Percentiles rank a stretch among this genome's conserved stretches.
Evolutionary conservation across 2,113 vertebrate genomes (phyloP).

Genomic region (Sarotherodon lohbergeri): DNA sequence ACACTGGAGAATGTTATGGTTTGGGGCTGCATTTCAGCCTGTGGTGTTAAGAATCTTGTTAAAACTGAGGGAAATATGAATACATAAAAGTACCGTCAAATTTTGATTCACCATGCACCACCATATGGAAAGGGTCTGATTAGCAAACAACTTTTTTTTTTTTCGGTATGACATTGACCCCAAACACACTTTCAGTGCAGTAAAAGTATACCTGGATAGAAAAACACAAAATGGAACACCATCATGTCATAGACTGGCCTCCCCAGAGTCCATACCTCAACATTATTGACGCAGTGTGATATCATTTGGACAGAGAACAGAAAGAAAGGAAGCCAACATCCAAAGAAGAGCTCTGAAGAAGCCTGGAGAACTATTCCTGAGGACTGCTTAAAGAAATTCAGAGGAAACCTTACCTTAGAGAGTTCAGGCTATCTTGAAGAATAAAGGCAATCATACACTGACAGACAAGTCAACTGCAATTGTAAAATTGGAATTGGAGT

Average conservation of each 20-base stretch:
- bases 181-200: neutral
- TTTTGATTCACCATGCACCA: neutral
- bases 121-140: neutral
- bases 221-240: neutral
- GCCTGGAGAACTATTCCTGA: neutral
- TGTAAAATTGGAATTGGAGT: neutral
- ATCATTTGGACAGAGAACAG: neutral
- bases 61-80: neutral
- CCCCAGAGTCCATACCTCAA: neutral
- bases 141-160: neutral
- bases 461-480: neutral
- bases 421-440: neutral
- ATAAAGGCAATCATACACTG: neutral
- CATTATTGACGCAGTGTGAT: neutral
- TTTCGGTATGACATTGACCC: fast-evolving
- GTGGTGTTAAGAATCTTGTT: neutral
- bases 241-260: neutral
- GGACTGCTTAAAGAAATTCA: neutral
- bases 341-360: neutral
- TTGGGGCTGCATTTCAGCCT: neutral
- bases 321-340: neutral
- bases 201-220: neutral
- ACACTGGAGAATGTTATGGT: neutral
- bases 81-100: neutral
- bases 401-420: neutral